Base-by-base conservation (phyloP, 2,113 vertebrate genomes). In the Aegotheles bennettii region DNA sequence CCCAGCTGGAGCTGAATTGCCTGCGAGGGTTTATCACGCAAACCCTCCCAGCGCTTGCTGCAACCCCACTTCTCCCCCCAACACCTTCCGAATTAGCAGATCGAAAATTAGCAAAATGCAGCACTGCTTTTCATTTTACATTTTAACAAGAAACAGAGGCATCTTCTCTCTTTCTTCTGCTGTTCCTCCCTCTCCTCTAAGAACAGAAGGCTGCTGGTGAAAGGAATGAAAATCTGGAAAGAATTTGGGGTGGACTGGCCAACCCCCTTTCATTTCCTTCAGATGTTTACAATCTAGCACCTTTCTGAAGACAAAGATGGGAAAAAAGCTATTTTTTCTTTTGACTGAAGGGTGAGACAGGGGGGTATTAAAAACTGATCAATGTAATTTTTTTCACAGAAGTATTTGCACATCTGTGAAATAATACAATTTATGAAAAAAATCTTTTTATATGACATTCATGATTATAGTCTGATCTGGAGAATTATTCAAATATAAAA, bases 271-370 rank as follows among this genome's bases (percentile, higher is more conserved):
- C 97, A 98, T 98, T 98, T 98, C 97, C 98, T 98, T 98, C 98
- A 98, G 98, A 98, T 98, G 98, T 98, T 98, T 98, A 98, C 98
- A 98, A 98, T 98, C 98, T 97, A 97, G 97, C 98, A 98, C 98
- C 98, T 98, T 98, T 98, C 98, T 98, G 97, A 98, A 98, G 97
- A 98, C 98, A 98, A 98, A 98, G 97, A 98, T 98, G 96, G 97
- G 94, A 96, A 97, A 95, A 96, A 96, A 97, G 97, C 95, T 97
- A 95, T 97, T 98, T 98, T 98, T 97, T 94, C 97, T 97, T 97
- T 97, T 98, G 98, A 98, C 98, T 98, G 98, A 98, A 98, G 97
- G 95, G 97, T 97, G 97, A 98, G 98, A 98, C 97, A 97, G 98
- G 98, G 96, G 97, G 97, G 97, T 97, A 98, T 98, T 98, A 98